Percentiles rank a stretch among this genome's conserved stretches.
These are phyloP conservation scores for Eilema depressum DNA, from an alignment of 2,888 invertebrate genomes.

Conservation along the genomic window DNA sequence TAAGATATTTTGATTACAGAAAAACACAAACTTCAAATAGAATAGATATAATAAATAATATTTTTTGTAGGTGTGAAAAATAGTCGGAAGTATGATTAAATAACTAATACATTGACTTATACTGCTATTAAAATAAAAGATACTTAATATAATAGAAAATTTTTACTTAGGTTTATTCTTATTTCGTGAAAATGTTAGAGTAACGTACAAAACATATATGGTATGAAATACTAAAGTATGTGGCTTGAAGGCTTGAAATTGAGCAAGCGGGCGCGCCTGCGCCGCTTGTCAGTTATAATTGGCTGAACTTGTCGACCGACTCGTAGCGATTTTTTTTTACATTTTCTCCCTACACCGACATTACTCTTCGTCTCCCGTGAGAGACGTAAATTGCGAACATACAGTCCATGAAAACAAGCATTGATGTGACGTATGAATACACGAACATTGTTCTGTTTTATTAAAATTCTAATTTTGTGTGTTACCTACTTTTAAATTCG, in stretches of 20 bases:
- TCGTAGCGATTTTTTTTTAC: constrained; percentile 78
- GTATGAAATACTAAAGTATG: constrained; percentile 55
- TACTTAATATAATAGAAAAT: background rate
- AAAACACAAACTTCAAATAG: background rate
- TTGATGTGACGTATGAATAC: constrained; percentile 83
- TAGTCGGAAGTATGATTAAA: background rate
- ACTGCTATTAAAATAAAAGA: background rate
- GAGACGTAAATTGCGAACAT: constrained; percentile 84
- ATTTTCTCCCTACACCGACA: constrained; percentile 77
- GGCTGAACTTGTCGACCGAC: constrained; percentile 85
- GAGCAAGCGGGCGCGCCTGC: constrained; percentile 77
- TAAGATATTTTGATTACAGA: background rate
- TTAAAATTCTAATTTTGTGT: constrained; percentile 78
- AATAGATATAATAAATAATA: background rate
- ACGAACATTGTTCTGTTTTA: constrained; percentile 75
- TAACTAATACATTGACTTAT: background rate
- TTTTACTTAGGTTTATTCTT: background rate
- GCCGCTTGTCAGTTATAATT: constrained; percentile 86
- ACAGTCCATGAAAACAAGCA: constrained; percentile 79
- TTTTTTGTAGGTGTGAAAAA: background rate
- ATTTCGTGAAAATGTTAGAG: constrained; percentile 15
- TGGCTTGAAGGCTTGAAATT: constrained; percentile 74
- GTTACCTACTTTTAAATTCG: constrained; percentile 67
- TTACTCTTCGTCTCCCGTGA: constrained; percentile 86
- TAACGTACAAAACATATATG: constrained; percentile 39